Percentiles rank a stretch among this genome's conserved stretches.
Conservation (phyloP, 2,888 invertebrate species). For the Plagodis dolabraria region DNA sequence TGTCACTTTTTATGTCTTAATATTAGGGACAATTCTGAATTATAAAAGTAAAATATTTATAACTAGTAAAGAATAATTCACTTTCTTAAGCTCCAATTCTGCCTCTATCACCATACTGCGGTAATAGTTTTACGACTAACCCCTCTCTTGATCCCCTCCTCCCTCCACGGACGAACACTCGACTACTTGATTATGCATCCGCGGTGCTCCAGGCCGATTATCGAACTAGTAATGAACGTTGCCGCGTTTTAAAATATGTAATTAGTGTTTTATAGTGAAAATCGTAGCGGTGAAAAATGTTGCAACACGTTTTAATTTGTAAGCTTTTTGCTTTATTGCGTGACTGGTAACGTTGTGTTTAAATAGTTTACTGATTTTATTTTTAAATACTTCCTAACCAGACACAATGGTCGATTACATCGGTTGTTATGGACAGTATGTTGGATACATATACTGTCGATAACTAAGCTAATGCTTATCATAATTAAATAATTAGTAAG, state of each 20-base stretch:
- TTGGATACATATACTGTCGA: too few species aligned
- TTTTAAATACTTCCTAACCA: too few species aligned
- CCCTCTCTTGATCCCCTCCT: conserved; percentile 43
- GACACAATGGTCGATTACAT: too few species aligned
- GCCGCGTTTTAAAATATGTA: conserved; percentile 43
- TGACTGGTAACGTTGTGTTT: conserved; percentile 1
- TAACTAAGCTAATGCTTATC: too few species aligned
- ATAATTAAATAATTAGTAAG: too few species aligned
- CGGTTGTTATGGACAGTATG: too few species aligned
- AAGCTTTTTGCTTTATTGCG: conserved; percentile 12
- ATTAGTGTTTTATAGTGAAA: conserved; percentile 32
- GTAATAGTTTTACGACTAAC: conserved; percentile 78
- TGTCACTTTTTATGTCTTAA: too few species aligned
- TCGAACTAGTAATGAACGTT: conserved; percentile 80
- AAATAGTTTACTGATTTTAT: not conserved
- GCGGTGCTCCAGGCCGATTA: conserved; percentile 78
- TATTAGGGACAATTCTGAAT: too few species aligned
- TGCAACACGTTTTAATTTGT: conserved; percentile 17
- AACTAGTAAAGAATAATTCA: too few species aligned
- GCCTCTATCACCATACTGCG: conserved; percentile 8
- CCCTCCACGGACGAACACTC: conserved; percentile 54
- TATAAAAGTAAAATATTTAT: too few species aligned
- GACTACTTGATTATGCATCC: conserved; percentile 81
- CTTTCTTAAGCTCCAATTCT: conserved; percentile 8
- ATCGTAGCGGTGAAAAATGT: conserved; percentile 26